Evolutionary conservation across 1,140 invertebrate genomes (phyloP).

Genomic region (Formica exsecta): DNA sequence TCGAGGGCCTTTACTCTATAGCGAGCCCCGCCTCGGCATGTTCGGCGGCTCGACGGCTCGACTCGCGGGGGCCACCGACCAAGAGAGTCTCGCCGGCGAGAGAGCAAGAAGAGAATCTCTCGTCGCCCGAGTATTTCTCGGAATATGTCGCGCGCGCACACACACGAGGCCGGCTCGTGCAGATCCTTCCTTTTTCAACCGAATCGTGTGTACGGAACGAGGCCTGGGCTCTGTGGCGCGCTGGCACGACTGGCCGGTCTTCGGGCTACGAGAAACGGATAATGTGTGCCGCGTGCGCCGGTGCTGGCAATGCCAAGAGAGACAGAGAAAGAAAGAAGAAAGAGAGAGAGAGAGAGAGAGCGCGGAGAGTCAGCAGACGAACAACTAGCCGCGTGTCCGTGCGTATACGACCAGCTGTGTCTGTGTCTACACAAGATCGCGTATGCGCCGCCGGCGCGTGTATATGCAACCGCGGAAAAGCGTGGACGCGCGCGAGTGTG

Average conservation of each 20-base stretch:
- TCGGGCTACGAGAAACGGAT: constrained; percentile 66
- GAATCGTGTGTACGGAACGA: constrained; percentile 51
- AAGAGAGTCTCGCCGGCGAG: constrained; percentile 51
- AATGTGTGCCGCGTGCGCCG: constrained; percentile 71
- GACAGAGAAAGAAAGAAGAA: not conserved
- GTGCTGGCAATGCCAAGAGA: constrained; percentile 59
- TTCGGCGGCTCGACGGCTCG: constrained; percentile 39
- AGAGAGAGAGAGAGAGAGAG: constrained; percentile 24
- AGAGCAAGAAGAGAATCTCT: constrained; percentile 71
- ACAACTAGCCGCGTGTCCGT: constrained; percentile 61
- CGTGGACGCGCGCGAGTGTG: constrained; percentile 39
- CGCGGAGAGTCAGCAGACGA: constrained; percentile 18
- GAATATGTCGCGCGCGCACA: constrained; percentile 64
- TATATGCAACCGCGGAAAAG: constrained; percentile 58
- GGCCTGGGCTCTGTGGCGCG: constrained; percentile 69
- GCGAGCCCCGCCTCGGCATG: constrained; percentile 72
- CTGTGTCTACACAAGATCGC: constrained; percentile 64
- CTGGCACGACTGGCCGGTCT: constrained; percentile 79
- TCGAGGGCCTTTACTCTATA: constrained; percentile 37
- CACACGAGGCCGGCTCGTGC: constrained; percentile 77
- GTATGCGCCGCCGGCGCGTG: constrained; percentile 47
- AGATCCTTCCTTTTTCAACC: not conserved
- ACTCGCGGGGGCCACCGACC: not conserved
- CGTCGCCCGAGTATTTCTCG: constrained; percentile 29
- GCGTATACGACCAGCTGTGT: constrained; percentile 50